phyloP scores from a whole-genome alignment of 2,113 vertebrate species.

The Phasianus colchicus region DNA sequence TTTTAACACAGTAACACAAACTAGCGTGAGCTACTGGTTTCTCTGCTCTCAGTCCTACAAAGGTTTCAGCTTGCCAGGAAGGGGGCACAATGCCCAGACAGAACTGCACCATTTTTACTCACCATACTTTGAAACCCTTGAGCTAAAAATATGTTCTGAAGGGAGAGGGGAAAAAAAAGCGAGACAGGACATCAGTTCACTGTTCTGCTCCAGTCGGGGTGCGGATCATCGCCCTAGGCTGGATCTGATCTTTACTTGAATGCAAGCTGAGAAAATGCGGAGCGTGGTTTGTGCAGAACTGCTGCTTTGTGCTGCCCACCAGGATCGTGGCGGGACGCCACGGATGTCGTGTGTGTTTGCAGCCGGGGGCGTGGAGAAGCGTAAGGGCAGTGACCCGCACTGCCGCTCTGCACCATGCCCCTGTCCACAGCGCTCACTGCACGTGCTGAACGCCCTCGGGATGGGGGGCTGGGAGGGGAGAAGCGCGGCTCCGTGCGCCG shows the following conservation, averaged over 20 bases:
- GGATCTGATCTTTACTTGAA: neutral
- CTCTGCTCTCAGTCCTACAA: neutral
- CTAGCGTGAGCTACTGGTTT: neutral
- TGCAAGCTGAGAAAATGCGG: neutral
- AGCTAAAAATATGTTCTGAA: accelerated
- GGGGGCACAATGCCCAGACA: too few relatives aligned
- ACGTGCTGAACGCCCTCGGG: accelerated
- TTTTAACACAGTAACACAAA: neutral
- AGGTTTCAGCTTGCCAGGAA: neutral
- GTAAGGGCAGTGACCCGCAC: accelerated
- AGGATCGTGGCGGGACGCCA: neutral
- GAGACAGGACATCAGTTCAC: accelerated
- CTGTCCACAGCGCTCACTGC: accelerated
- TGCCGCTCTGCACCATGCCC: too few relatives aligned
- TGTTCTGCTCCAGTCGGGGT: accelerated
- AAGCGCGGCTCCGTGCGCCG: neutral
- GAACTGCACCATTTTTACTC: neutral
- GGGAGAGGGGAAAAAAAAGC: neutral
- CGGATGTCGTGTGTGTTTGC: accelerated
- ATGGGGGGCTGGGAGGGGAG: accelerated
- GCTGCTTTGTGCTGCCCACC: neutral
- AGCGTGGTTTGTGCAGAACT: neutral
- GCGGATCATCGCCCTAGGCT: accelerated
- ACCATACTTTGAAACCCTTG: neutral
- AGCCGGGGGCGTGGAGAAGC: accelerated